Percentiles rank a stretch among this genome's conserved stretches.
Evolutionary conservation across 2,888 invertebrate genomes (phyloP).

Genomic region (Pseudococcus longispinus): DNA sequence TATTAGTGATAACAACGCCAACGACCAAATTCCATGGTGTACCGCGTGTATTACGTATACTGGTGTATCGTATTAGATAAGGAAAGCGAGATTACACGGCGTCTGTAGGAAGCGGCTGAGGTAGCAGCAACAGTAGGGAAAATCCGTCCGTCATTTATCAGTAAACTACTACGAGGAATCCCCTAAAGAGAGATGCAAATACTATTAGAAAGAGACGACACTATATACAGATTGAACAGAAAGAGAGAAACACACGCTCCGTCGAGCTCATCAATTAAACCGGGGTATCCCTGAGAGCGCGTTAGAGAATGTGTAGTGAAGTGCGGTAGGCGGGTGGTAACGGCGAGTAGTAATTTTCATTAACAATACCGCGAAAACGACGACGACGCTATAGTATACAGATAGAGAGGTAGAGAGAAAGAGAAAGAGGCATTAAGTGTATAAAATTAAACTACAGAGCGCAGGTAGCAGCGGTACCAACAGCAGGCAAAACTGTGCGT

Average conservation of each 20-base stretch:
- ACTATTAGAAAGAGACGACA: background rate
- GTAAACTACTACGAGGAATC: background rate
- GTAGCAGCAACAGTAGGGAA: background rate
- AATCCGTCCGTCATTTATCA: conserved; percentile 19
- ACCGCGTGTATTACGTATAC: background rate
- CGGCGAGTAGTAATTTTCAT: conserved; percentile 34
- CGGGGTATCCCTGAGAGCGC: conserved; percentile 6
- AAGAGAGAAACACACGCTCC: conserved; percentile 30
- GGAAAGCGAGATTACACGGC: background rate
- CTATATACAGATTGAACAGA: background rate
- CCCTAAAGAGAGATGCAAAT: conserved; percentile 1
- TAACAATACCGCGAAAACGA: conserved; percentile 28
- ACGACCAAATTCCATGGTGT: background rate
- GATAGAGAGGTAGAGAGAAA: background rate
- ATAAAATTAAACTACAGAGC: conserved; percentile 1
- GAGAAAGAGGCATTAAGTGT: background rate
- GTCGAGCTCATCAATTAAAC: conserved; percentile 34
- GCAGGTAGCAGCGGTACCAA: background rate
- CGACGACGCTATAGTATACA: background rate
- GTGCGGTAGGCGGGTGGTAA: background rate
- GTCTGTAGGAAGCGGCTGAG: background rate
- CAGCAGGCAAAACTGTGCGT: background rate
- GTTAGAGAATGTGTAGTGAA: background rate
- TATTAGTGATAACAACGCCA: background rate
- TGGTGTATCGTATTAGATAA: background rate